These are phyloP conservation scores for Pitangus sulphuratus DNA, from an alignment of 2,797 vertebrate genomes.

Conservation along the genomic window DNA sequence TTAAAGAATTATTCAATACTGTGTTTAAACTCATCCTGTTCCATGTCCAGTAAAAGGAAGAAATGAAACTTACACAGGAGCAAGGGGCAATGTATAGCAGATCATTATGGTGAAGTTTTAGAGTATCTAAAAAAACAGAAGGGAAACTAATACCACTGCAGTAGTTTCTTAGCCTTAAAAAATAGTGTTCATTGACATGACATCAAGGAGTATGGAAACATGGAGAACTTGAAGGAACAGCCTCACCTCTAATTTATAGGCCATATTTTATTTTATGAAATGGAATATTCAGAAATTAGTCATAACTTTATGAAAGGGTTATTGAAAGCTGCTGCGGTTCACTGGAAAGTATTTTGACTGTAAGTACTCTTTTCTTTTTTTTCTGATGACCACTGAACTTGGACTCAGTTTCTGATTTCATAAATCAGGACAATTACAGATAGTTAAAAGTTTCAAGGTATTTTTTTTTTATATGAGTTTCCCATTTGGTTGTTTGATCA, in stretches of 20 bases:
- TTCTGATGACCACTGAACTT: neutral
- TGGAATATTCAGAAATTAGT: neutral
- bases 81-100: neutral
- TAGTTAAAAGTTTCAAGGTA: neutral
- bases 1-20: neutral
- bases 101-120: neutral
- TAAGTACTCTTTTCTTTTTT: neutral
- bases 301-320: neutral
- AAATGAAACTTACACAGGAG: neutral
- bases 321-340: neutral
- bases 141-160: neutral
- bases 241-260: neutral
- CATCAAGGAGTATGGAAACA: neutral
- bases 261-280: neutral
- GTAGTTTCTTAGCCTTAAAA: neutral
- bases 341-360: neutral
- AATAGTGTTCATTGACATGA: neutral
- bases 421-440: neutral
- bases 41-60: neutral
- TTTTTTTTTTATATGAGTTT: neutral
- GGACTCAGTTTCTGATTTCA: neutral
- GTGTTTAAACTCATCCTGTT: neutral
- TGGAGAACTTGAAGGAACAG: neutral
- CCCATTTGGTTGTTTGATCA: neutral
- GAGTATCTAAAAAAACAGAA: neutral